Base-by-base conservation (phyloP, 1,140 invertebrate genomes). In the fruit fly (Drosophila melanogaster) region DNA sequence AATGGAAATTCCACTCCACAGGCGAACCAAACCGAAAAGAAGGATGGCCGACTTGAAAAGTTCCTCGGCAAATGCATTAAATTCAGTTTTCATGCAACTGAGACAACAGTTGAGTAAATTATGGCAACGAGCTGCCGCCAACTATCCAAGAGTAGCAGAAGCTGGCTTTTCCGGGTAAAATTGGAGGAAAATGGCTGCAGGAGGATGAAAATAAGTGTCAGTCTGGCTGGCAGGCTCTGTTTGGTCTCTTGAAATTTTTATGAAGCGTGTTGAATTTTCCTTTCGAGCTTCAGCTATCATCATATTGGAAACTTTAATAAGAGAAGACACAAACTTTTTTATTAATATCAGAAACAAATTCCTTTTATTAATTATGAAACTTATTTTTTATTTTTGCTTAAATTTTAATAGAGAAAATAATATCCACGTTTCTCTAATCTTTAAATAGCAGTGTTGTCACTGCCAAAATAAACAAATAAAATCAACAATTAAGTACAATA, bases 81-180 rank as follows among this genome's bases (percentile, higher is more conserved):
- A 86, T 86, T 86, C 83, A 86, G 83, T 86, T 86, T 79, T 79
- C 83, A 73, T 86, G 83, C 83, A 87, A 86, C 83, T 86, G 83
- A 86, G 83, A 86, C 83, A 86, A 87, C 83, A 81, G 83, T 86
- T 86, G 83, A 86, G 83, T 86, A 86, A 86, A 86, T 86, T 86
- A 86, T 86, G 83, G 83, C 83, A 67, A 87, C 75, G 70, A 79
- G 75, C 69, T 70, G 72, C 54, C 71, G 60, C 60, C 71, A 75
- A 75, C 72, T 65, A 66, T 50, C 53, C 60, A 57, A 76, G 61
- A 66, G 71, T 15, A 41, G 60, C 53, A 35, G 41, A 54, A 76
- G 43, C 38, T 58, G 62, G 38, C 30, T 30, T 30, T 49, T 30
- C 30, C 24, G 19, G 26, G 30, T 33, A 19, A 64, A 66, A 43